These are phyloP conservation scores for Steinernema carpocapsae DNA, from an alignment of 2,888 invertebrate species.

Conservation along the genomic window DNA sequence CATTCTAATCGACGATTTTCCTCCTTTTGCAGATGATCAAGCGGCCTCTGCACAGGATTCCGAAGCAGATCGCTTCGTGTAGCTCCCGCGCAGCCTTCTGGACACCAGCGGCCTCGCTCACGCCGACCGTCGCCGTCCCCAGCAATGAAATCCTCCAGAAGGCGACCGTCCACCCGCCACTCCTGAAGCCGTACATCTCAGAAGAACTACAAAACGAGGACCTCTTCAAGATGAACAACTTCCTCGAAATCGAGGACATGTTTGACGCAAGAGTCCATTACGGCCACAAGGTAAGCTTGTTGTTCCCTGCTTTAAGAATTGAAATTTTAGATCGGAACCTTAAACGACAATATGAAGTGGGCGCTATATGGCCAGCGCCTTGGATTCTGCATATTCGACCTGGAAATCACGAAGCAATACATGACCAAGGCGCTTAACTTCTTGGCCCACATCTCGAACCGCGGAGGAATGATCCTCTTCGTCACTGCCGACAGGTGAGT, in stretches of 20 bases:
- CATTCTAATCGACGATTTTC: background rate
- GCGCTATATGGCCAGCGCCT: constrained; percentile 89
- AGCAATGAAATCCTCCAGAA: constrained; percentile 49
- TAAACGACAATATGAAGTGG: constrained; percentile 86
- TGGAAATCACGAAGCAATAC: constrained; percentile 86
- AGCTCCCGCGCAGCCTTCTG: constrained; percentile 22
- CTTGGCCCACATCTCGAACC: constrained; percentile 86
- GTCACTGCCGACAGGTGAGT: constrained; percentile 77
- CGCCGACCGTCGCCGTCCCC: constrained; percentile 8
- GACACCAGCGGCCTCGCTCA: background rate
- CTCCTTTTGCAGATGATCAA: background rate
- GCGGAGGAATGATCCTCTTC: constrained; percentile 85
- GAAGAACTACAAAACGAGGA: constrained; percentile 48
- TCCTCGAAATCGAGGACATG: constrained; percentile 84
- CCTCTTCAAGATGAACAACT: constrained; percentile 52
- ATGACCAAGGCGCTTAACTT: constrained; percentile 88
- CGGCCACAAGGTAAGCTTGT: constrained; percentile 73
- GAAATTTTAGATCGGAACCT: constrained; percentile 77
- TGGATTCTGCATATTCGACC: constrained; percentile 86
- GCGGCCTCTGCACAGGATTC: background rate
- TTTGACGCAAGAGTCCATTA: constrained; percentile 89
- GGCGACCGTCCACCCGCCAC: constrained; percentile 53
- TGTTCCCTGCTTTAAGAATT: background rate
- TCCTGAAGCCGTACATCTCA: constrained; percentile 49
- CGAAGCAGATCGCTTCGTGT: constrained; percentile 13